Percentiles rank a stretch among this genome's conserved stretches.
Conservation (phyloP, 2,888 invertebrate species). For the Pharmacophagus antenor region DNA sequence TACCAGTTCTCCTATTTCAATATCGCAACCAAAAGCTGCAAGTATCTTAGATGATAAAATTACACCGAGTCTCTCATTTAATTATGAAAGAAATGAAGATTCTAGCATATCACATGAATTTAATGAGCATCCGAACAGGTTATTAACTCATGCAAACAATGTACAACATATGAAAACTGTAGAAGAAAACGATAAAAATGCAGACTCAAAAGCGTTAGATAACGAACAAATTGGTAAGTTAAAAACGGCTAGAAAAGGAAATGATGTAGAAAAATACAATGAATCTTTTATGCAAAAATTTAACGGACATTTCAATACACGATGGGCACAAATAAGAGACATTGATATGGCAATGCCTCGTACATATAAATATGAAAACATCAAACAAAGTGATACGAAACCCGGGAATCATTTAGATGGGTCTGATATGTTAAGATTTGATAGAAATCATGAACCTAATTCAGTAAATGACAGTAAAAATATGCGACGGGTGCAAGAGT, state of each 20-base stretch:
- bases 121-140: not conserved
- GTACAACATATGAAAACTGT: conserved; percentile 8
- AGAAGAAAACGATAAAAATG: conserved; percentile 1
- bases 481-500: conserved; percentile 11
- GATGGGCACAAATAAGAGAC: conserved; percentile 7
- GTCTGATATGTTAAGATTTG: not conserved
- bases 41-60: not conserved
- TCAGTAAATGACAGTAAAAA: not conserved
- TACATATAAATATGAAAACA: conserved; percentile 1
- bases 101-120: not conserved
- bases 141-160: not conserved
- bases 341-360: conserved; percentile 7
- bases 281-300: conserved; percentile 2
- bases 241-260: conserved; percentile 4
- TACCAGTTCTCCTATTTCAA: not conserved
- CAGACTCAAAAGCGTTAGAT: not conserved
- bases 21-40: conserved; percentile 2
- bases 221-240: not conserved
- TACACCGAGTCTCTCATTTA: not conserved
- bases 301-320: conserved; percentile 3
- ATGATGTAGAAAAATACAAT: not conserved
- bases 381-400: not conserved
- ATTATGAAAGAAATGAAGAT: conserved; percentile 3
- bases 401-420: not conserved
- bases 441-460: conserved; percentile 4